Base-by-base conservation (phyloP, 2,113 vertebrate genomes). In the Hippocampus guttulatus region DNA sequence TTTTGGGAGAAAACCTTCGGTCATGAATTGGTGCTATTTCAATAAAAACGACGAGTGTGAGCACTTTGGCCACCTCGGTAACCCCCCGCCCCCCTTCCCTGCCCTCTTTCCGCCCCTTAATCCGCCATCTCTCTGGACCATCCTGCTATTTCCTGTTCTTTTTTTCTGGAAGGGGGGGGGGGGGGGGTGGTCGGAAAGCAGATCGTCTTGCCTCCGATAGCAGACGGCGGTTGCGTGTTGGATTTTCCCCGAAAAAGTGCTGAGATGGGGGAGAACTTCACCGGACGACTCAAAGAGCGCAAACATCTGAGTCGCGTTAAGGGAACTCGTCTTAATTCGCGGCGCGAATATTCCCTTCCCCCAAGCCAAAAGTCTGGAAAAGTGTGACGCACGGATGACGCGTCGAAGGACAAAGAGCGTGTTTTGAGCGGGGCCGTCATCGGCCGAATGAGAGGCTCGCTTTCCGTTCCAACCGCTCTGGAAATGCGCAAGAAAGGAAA, bases 281-380 rank as follows among this genome's bases (percentile, higher is more conserved):
- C 78, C 80, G 33, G 76, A 79, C 77, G 71, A 78, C 81, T 67
- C 80, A 75, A 79, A 73, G 47, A 23, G 68, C 76, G 80, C 75
- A 82, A 83, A 88, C 88, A 90, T 90, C 87, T 90, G 87, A 87
- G 82, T 87, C 65, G 67, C 80, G 83, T 90, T 87, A 89, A 89
- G 57, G 63, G 75, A 88, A 86, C 84, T 80, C 81, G 74, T 85
- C 67, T 72, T 82, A 67, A 85, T 88, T 86, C 52, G n/a, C 81
- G 81, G 85, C 87, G n/a, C 41, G 45, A 21, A 11, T 54, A 52
- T 18, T 30, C 7, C 47, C 21, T 20, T 12, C 40, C 40, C 12
- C 12, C 43, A 15, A 41, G 1, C 40, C 20, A 43, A n/a, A 41
- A 43, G 21, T 64, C n/a, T 63, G 61, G 33, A 63, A 63, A 63